A percentile compares a stretch with the other conserved stretches of the same genome.
Conservation (phyloP, 2,113 vertebrate species). For the Crotalus horridus region DNA sequence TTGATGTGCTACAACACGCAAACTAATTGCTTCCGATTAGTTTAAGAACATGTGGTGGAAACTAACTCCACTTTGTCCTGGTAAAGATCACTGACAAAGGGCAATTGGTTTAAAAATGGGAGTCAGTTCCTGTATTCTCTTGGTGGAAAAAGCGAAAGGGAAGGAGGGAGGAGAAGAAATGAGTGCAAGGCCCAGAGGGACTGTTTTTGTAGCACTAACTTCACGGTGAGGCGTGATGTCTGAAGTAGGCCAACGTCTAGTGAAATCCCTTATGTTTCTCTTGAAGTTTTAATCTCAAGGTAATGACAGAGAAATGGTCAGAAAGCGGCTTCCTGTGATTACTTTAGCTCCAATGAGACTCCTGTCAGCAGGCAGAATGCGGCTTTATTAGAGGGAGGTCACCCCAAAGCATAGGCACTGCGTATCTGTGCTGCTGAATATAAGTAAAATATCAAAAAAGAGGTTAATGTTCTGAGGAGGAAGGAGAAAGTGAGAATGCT, state of each 20-base stretch:
- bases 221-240: background rate
- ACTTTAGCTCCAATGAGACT: background rate
- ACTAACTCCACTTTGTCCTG: background rate
- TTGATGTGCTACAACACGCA: background rate
- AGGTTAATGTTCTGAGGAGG: slow-evolving; percentile 13
- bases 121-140: background rate
- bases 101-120: background rate
- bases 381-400: background rate
- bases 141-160: background rate
- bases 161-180: background rate
- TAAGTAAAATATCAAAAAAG: background rate
- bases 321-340: background rate
- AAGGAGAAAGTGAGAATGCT: slow-evolving; percentile 3
- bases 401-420: background rate
- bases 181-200: background rate
- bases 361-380: background rate
- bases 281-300: background rate
- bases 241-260: background rate
- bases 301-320: background rate
- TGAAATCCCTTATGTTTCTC: background rate
- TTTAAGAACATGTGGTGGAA: background rate
- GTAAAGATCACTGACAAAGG: background rate
- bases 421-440: background rate
- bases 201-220: background rate
- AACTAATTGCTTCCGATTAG: background rate